Percentiles rank a stretch among this genome's conserved stretches.
These are phyloP conservation scores for Sebastes taczanowskii DNA, from an alignment of 2,797 vertebrate species.

Conservation along the genomic window DNA sequence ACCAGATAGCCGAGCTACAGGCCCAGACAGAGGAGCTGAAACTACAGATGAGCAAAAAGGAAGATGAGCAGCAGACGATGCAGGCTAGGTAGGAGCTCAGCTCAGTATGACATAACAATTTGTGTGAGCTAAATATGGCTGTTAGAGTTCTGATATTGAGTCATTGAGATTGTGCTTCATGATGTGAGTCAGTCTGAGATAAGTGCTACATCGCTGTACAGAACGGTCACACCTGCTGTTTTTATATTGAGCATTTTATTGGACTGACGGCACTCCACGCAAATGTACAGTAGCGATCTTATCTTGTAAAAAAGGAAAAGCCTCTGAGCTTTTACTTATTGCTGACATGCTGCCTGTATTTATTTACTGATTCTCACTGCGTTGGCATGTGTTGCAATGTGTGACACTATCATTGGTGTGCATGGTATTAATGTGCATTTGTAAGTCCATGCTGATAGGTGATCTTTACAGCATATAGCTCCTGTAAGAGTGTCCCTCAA, in stretches of 20 bases:
- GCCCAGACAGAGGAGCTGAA: slow-evolving; percentile 94
- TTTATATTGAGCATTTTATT: slow-evolving; percentile 33
- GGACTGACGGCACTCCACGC: background rate
- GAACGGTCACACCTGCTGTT: slow-evolving; percentile 26
- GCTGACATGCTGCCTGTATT: slow-evolving; percentile 1
- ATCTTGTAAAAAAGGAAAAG: slow-evolving; percentile 5
- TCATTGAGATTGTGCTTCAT: slow-evolving; percentile 12
- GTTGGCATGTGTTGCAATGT: slow-evolving; percentile 38
- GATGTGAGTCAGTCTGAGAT: slow-evolving; percentile 47
- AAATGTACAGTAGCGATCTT: background rate
- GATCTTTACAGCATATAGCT: background rate
- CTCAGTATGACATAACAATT: background rate
- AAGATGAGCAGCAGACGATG: slow-evolving; percentile 94
- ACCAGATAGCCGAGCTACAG: slow-evolving; percentile 96
- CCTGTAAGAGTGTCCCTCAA: background rate
- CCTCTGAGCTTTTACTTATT: slow-evolving; percentile 6
- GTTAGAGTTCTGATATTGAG: background rate
- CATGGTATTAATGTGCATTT: background rate
- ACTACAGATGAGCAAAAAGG: slow-evolving; percentile 92
- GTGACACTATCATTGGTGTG: background rate
- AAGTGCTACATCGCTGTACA: slow-evolving; percentile 22
- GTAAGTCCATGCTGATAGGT: background rate
- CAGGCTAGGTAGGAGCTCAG: slow-evolving; percentile 73
- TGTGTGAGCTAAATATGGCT: slow-evolving; percentile 21
- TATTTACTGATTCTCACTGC: slow-evolving; percentile 18